phyloP scores from a whole-genome alignment of 2,888 invertebrate genomes.

The Drosophila fulvimacula region DNA sequence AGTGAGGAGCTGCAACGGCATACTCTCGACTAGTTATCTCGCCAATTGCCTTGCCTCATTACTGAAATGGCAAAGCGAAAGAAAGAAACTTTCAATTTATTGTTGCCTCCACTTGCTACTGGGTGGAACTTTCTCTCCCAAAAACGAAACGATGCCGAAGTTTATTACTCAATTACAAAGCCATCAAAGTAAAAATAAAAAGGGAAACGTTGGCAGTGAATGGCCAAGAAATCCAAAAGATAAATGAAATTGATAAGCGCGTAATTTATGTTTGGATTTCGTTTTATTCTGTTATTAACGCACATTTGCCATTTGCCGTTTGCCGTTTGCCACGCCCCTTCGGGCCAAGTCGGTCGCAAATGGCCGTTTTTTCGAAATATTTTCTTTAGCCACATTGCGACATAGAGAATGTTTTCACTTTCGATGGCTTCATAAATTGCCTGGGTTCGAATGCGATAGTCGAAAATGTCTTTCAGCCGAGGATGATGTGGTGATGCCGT shows the following conservation, averaged over 20 bases:
- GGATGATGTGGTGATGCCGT: slow-evolving; percentile 13
- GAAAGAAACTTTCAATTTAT: slow-evolving; percentile 57
- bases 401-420: not conserved
- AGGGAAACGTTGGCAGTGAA: slow-evolving; percentile 40
- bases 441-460: slow-evolving; percentile 9
- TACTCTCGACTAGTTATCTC: slow-evolving; percentile 31
- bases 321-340: slow-evolving; percentile 51
- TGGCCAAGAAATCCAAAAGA: slow-evolving; percentile 74
- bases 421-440: slow-evolving; percentile 24
- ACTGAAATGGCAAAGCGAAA: slow-evolving; percentile 18
- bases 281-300: slow-evolving; percentile 81
- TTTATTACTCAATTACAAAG: slow-evolving; percentile 82
- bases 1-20: not conserved
- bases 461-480: slow-evolving; percentile 21
- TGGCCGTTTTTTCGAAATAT: not conserved
- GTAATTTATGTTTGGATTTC: slow-evolving; percentile 81
- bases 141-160: slow-evolving; percentile 66
- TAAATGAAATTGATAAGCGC: slow-evolving; percentile 82
- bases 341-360: not conserved
- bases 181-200: slow-evolving; percentile 74
- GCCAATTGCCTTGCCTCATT: slow-evolving; percentile 47
- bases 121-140: slow-evolving; percentile 21
- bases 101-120: slow-evolving; percentile 30
- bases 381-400: not conserved
- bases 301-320: slow-evolving; percentile 54